Base-by-base conservation (phyloP, 2,113 vertebrate genomes). In the Damaliscus lunatus region DNA sequence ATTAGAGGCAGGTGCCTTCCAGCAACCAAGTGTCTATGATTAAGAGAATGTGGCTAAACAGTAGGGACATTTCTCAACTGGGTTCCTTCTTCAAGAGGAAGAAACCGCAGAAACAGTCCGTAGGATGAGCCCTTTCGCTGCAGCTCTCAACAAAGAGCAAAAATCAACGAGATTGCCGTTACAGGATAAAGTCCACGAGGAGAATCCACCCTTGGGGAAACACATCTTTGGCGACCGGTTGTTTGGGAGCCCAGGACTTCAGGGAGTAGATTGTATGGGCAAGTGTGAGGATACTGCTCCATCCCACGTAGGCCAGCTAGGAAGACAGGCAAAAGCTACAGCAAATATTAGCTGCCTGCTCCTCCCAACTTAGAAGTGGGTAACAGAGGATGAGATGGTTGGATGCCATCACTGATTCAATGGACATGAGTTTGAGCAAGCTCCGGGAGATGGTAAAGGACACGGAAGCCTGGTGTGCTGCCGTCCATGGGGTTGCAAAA, bases 61-160 rank as follows among this genome's bases (percentile, higher is more conserved):
- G 90, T 3, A 3, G 46, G 57, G 67, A 50, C 46, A 87, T 84
- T 96, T 96, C 96, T 97, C 96, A 88, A 90, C 5, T 89, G 94
- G 91, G 67, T 57, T 88, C 27, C 86, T 83, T 59, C 4, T 10
- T 77, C 40, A 77, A 59, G 50, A 93, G 57, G 55, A 85, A 97
- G 40, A 96, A 78, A 85, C 83, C 87, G 91, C 7, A 50, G 64
- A 96, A 83, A 95, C 88, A 77, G 43, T 87, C 94, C 71, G 53
- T 84, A 74, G 96, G 64, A 64, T 53, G 78, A 55, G 31, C 52
- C 33, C 50, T 85, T 67, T 52, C 7, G 19, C 90, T 29, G 77
- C 88, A 48, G 90, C 67, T 94, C 92, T 91, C 23, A 5, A 95
- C 27, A 64, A 97, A 89, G 77, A 7, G 11, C 43, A 78, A 86